Conservation (phyloP, 2,888 invertebrate species). For the Conchocele bisecta region DNA sequence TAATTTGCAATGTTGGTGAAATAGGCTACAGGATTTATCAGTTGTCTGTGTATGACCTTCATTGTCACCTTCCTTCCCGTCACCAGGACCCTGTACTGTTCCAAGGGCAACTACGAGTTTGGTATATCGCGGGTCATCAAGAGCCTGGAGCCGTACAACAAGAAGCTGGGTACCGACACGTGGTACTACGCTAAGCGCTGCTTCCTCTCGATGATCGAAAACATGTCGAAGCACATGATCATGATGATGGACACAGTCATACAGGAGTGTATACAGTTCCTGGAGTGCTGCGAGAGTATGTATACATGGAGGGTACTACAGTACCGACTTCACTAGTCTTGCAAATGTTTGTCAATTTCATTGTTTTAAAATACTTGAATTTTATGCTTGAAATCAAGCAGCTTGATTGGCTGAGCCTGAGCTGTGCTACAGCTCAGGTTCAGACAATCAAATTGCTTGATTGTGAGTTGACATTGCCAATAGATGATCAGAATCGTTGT, state of each 20-base stretch:
- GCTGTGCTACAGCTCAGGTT: too few species aligned
- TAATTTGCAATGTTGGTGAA: too few species aligned
- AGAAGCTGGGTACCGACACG: constrained; percentile 98
- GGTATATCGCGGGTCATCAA: constrained; percentile 98
- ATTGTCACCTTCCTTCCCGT: too few species aligned
- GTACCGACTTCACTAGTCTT: background rate
- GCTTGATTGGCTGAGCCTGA: too few species aligned
- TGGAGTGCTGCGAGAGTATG: constrained; percentile 92
- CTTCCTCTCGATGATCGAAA: constrained; percentile 95
- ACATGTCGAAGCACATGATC: constrained; percentile 94
- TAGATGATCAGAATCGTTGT: too few species aligned
- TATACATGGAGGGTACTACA: constrained; percentile 10
- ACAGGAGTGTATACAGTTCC: constrained; percentile 93
- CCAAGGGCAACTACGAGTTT: constrained; percentile 99
- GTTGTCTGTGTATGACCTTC: too few species aligned
- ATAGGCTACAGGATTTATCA: too few species aligned
- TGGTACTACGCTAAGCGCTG: constrained; percentile 99
- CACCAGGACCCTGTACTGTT: constrained; percentile 94
- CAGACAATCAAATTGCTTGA: too few species aligned
- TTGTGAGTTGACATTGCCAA: too few species aligned
- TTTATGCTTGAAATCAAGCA: too few species aligned
- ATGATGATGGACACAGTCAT: constrained; percentile 93
- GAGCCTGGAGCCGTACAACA: constrained; percentile 96
- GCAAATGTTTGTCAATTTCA: background rate
- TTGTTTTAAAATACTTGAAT: background rate